These are phyloP conservation scores for Brenthis ino DNA, from an alignment of 2,888 invertebrate species.

Conservation along the genomic window DNA sequence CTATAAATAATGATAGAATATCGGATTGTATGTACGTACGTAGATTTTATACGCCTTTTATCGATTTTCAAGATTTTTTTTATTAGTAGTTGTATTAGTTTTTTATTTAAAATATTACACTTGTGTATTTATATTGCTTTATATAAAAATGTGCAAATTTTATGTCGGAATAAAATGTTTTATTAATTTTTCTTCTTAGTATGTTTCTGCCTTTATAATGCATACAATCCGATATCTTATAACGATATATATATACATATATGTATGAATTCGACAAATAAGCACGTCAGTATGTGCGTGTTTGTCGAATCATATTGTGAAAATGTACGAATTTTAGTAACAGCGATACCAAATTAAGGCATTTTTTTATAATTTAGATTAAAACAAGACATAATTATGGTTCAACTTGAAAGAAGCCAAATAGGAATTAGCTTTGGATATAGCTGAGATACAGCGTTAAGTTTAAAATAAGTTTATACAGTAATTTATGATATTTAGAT, in stretches of 20 bases:
- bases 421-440: conserved; percentile 74
- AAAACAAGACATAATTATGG: conserved; percentile 77
- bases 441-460: conserved; percentile 49
- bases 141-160: conserved; percentile 6
- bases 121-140: conserved; percentile 9
- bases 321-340: conserved; percentile 58
- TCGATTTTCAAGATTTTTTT: too few species aligned
- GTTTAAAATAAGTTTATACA: conserved; percentile 47
- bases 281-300: not conserved
- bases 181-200: not conserved
- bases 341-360: conserved; percentile 76
- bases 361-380: conserved; percentile 61
- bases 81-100: not conserved
- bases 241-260: conserved; percentile 13
- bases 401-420: conserved; percentile 83
- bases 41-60: too few species aligned
- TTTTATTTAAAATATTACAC: conserved; percentile 8
- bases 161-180: not conserved
- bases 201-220: not conserved
- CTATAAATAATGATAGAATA: conserved; percentile 35
- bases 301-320: conserved; percentile 47
- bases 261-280: conserved; percentile 28
- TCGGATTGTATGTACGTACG: conserved; percentile 14
- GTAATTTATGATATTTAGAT: conserved; percentile 48
- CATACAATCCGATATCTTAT: conserved; percentile 13